Conservation (phyloP, 2,113 vertebrate genomes). For the Cyprinodon brontotheroides region DNA sequence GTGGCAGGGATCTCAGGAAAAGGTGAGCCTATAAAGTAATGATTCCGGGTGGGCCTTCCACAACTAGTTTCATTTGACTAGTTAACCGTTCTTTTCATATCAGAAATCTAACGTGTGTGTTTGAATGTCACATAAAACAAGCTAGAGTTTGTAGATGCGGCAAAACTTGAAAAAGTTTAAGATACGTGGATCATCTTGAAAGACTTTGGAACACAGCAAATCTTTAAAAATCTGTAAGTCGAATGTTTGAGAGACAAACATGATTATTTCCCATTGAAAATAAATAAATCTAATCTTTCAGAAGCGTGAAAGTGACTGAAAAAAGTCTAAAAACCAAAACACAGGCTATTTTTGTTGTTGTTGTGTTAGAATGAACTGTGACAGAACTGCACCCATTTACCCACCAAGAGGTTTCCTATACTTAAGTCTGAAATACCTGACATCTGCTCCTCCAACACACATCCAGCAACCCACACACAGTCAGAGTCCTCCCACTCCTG, state of each 20-base stretch:
- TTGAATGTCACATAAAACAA: background rate
- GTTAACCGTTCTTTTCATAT: background rate
- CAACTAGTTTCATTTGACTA: no score
- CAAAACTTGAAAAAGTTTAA: background rate
- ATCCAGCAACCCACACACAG: slow-evolving; percentile 6
- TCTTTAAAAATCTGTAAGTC: background rate
- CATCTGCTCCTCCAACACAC: slow-evolving; percentile 9
- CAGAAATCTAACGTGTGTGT: background rate
- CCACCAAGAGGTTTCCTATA: slow-evolving; percentile 1
- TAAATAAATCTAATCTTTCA: background rate
- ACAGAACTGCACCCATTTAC: background rate
- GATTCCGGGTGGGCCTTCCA: background rate
- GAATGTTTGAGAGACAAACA: background rate
- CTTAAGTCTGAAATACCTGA: slow-evolving; percentile 14
- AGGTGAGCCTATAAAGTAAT: background rate
- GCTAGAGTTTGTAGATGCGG: background rate
- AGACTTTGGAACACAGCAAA: background rate
- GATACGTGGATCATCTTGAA: background rate
- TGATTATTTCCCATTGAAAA: background rate
- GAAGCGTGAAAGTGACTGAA: background rate
- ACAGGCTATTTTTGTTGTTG: background rate
- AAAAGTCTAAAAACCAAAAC: background rate
- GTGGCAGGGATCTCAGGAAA: background rate
- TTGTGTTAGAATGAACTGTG: background rate
- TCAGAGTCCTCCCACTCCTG: background rate